A percentile compares a stretch with the other conserved stretches of the same genome.
Conservation (phyloP, 2,797 vertebrate genomes). For the Hafferia zeledoni region DNA sequence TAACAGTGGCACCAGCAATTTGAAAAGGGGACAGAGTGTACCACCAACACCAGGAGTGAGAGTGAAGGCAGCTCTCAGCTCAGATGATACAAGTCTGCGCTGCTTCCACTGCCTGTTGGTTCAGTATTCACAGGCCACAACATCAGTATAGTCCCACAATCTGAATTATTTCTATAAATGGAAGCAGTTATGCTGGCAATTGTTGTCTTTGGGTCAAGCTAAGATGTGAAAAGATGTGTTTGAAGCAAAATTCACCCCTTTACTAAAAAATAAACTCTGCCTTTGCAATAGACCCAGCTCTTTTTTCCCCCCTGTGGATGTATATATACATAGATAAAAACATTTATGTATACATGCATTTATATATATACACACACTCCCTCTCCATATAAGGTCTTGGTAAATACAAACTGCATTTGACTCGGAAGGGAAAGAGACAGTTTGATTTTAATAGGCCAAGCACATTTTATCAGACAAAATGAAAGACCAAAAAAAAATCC, state of each 20-base stretch:
- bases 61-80: background rate
- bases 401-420: slow-evolving; percentile 63
- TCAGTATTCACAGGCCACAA: background rate
- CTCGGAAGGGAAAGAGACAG: slow-evolving; percentile 63
- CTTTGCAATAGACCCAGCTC: background rate
- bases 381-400: slow-evolving; percentile 44
- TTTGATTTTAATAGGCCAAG: slow-evolving; percentile 64
- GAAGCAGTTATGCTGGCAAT: background rate
- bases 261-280: background rate
- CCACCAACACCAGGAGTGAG: background rate
- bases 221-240: background rate
- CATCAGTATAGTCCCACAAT: background rate
- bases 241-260: background rate
- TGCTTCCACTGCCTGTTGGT: background rate
- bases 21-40: background rate
- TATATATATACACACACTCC: background rate
- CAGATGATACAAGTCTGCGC: background rate
- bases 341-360: background rate
- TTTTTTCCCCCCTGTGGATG: background rate
- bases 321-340: background rate
- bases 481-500: background rate
- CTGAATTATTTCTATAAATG: slow-evolving; percentile 44
- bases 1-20: background rate
- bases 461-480: slow-evolving; percentile 46
- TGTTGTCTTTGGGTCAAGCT: slow-evolving; percentile 26